Conservation (phyloP, 2,888 invertebrate species). For the Cryptocephalus primarius region DNA sequence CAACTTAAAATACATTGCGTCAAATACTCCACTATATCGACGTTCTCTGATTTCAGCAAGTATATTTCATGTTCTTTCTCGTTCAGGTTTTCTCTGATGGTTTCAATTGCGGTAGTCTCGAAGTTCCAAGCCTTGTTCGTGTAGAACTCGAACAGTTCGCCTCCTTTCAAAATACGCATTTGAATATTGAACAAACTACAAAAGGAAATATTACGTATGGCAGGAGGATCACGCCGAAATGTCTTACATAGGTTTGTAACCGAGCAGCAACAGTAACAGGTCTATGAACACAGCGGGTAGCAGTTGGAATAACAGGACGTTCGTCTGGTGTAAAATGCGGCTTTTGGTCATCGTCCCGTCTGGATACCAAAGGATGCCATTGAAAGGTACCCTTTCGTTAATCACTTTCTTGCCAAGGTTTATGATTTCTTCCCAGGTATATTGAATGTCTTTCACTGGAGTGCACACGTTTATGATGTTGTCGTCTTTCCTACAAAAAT, state of each 20-base stretch:
- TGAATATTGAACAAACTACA: conserved; percentile 8
- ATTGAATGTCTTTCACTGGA: conserved; percentile 21
- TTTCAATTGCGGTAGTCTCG: conserved; percentile 53
- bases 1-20: conserved; percentile 71
- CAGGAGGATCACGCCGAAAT: background rate
- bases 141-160: conserved; percentile 83
- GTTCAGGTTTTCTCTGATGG: conserved; percentile 50
- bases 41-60: conserved; percentile 49
- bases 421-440: conserved; percentile 84
- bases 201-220: too few relatives aligned
- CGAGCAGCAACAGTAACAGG: conserved; percentile 60
- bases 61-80: conserved; percentile 53
- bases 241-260: conserved; percentile 77
- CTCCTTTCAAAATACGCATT: conserved; percentile 65
- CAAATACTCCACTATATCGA: conserved; percentile 71
- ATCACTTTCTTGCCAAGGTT: conserved; percentile 67
- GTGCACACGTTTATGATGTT: conserved; percentile 16
- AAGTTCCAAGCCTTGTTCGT: conserved; percentile 87
- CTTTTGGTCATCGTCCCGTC: conserved; percentile 78
- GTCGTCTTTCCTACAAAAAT: conserved; percentile 12
- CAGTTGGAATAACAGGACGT: conserved; percentile 79
- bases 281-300: conserved; percentile 84
- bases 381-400: conserved; percentile 66
- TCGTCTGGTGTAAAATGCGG: conserved; percentile 65
- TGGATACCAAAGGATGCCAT: conserved; percentile 73